Evolutionary conservation across 35 echinoderm and acorn worm species (phyloP), one percentile per base, ranked within the genome.

Genomic region (Stichopus chloronotus): DNA sequence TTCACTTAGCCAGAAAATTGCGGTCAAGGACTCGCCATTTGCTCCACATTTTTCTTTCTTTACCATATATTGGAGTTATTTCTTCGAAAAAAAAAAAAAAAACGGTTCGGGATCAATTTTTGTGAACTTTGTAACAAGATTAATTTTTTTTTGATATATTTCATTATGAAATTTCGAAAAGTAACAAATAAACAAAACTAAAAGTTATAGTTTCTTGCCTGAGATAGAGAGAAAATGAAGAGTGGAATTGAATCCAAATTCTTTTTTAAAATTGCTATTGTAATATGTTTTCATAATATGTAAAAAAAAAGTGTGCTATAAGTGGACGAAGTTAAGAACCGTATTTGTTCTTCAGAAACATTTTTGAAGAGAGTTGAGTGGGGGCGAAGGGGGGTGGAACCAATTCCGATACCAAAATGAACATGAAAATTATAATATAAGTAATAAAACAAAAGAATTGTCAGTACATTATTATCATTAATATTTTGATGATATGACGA

Each of bases 271-370:
- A 19, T 72, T 72, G 68, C 21, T 72, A 72, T 19, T 72, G 68
- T 72, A 72, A 19, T 4, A 58, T 55, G 81, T 84, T 22, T 84
- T 84, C 81, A 22, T 84, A 84, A 57, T 56, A 57, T 84, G 81
- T 84, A 84, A 53, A 84, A n/a, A n/a, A n/a, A 84, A 84, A 57
- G 81, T 84, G 81, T 84, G 81, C 81, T 84, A 84, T 84, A 84
- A 84, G 81, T 84, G 81, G 58, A 84, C 55, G 55, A 57, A 9
- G n/a, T n/a, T n/a, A n/a, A n/a, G n/a, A n/a, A n/a, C n/a, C n/a
- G n/a, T n/a, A n/a, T n/a, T n/a, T n/a, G n/a, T 84, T 58, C 21
- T 30, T 24, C 21, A 78, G 7, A 9, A 24, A 9, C 63, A 9
- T 43, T 81, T 6, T 81, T 79, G 25, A 53, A 53, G 78, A 53